Evolutionary conservation across 2,888 invertebrate species (phyloP).

Genomic region (Nomada ferruginata): DNA sequence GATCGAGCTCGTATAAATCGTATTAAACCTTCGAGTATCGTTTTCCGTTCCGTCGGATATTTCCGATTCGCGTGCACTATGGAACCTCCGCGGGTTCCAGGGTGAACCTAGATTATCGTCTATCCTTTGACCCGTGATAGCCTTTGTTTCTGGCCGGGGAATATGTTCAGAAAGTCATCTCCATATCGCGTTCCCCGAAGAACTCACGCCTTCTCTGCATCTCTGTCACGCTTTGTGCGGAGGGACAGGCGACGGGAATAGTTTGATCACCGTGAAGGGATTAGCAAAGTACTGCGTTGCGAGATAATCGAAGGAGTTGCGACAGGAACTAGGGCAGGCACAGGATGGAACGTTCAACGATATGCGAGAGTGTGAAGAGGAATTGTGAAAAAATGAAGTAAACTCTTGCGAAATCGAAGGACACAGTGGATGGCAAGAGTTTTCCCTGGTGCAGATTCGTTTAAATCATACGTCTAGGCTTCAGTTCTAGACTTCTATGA

Average conservation of each 20-base stretch:
- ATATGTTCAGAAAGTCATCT: slow-evolving; percentile 60
- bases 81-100: slow-evolving; percentile 13
- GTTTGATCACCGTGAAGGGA: slow-evolving; percentile 39
- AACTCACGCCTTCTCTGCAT: slow-evolving; percentile 29
- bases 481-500: too few species aligned
- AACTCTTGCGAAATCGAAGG: neutral
- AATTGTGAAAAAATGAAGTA: neutral
- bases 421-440: too few species aligned
- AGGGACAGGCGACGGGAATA: slow-evolving; percentile 23
- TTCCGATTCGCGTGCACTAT: slow-evolving; percentile 61
- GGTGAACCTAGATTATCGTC: neutral
- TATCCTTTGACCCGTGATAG: slow-evolving; percentile 63
- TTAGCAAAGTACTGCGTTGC: slow-evolving; percentile 5
- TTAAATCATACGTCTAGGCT: too few species aligned
- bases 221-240: neutral
- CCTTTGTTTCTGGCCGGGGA: slow-evolving; percentile 38
- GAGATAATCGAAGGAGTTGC: slow-evolving; percentile 2
- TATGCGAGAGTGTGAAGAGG: neutral
- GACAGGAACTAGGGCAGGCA: neutral
- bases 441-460: too few species aligned
- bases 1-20: slow-evolving; percentile 58
- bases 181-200: slow-evolving; percentile 60
- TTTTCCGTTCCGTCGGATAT: slow-evolving; percentile 59
- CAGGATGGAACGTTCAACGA: neutral
- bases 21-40: slow-evolving; percentile 57